These are phyloP conservation scores for Pelochelys cantorii DNA, from an alignment of 2,797 vertebrate species.

Conservation along the genomic window DNA sequence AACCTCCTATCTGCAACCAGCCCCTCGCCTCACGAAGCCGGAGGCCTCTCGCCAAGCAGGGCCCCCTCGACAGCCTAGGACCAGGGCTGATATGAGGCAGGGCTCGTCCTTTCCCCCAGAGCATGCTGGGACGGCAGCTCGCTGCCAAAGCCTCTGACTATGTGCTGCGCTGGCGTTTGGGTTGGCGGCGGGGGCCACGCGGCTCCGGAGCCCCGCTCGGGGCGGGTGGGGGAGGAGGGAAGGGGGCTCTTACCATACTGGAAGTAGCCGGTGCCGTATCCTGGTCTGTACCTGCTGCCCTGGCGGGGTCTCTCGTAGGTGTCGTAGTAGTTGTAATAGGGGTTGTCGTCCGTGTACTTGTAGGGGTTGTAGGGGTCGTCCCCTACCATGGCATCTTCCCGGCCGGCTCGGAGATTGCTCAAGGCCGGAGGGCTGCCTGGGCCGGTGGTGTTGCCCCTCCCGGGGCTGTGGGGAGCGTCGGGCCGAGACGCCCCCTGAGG, in stretches of 20 bases:
- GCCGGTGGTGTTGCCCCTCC: slow-evolving; percentile 41
- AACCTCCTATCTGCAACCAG: not conserved
- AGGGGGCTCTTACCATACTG: slow-evolving; percentile 90
- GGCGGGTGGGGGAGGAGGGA: not conserved
- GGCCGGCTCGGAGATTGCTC: slow-evolving; percentile 68
- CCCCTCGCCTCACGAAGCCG: not conserved
- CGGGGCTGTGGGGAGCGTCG: slow-evolving; percentile 45
- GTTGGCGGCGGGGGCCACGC: not conserved
- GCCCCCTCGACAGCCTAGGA: not conserved
- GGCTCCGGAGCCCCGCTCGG: not conserved
- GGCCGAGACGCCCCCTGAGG: slow-evolving; percentile 16
- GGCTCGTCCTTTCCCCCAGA: fast-evolving
- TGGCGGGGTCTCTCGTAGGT: slow-evolving; percentile 90
- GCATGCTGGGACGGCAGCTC: not conserved
- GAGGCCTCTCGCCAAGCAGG: not conserved
- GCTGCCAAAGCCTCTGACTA: not conserved
- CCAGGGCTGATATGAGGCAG: not conserved
- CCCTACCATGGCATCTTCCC: slow-evolving; percentile 86
- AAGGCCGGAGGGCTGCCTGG: slow-evolving; percentile 22
- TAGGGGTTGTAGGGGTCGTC: slow-evolving; percentile 92
- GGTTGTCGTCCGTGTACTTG: slow-evolving; percentile 89
- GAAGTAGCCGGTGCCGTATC: slow-evolving; percentile 94
- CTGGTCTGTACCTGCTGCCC: slow-evolving; percentile 85
- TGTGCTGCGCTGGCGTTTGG: not conserved
- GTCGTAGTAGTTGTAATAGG: slow-evolving; percentile 93